phyloP scores from a whole-genome alignment of 30 jellyfish, hydroid and myxozoan species.

The Mastigias papua region DNA sequence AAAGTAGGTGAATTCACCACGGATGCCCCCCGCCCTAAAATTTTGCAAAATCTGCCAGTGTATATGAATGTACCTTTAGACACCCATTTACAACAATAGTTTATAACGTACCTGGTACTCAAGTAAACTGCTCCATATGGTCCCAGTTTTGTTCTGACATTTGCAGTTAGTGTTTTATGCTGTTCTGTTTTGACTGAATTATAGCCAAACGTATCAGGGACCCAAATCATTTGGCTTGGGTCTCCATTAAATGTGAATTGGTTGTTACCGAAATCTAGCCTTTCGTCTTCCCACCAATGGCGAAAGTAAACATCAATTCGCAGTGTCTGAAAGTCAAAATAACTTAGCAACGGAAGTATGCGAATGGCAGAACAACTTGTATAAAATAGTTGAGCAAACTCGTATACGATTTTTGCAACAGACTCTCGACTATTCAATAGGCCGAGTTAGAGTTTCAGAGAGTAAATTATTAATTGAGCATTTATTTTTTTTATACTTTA shows the following conservation, averaged over 20 bases:
- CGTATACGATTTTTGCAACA: too few species aligned
- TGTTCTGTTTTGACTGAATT: conserved; percentile 21
- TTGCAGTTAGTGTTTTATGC: conserved; percentile 34
- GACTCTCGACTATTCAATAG: too few species aligned
- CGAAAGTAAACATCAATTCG: conserved; percentile 55
- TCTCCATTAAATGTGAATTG: conserved; percentile 47
- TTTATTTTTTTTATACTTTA: too few species aligned
- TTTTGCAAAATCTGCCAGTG: too few species aligned
- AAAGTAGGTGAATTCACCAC: too few species aligned
- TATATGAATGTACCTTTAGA: too few species aligned
- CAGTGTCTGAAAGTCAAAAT: conserved; percentile 41
- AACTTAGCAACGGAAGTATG: not conserved
- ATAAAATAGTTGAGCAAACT: too few species aligned
- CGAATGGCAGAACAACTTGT: too few species aligned
- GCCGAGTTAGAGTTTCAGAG: too few species aligned
- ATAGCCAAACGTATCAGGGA: conserved; percentile 63
- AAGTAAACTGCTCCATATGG: conserved; percentile 61
- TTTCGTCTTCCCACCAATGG: conserved; percentile 69
- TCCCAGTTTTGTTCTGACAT: conserved; percentile 54
- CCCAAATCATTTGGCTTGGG: conserved; percentile 47
- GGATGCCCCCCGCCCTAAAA: too few species aligned
- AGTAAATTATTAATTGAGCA: too few species aligned
- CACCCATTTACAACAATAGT: too few species aligned
- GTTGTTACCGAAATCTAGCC: conserved; percentile 36
- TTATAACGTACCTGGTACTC: conserved; percentile 63